These are phyloP conservation scores for cat (Felis catus) DNA, from an alignment of 2,113 vertebrate genomes.

Conservation along the genomic window DNA sequence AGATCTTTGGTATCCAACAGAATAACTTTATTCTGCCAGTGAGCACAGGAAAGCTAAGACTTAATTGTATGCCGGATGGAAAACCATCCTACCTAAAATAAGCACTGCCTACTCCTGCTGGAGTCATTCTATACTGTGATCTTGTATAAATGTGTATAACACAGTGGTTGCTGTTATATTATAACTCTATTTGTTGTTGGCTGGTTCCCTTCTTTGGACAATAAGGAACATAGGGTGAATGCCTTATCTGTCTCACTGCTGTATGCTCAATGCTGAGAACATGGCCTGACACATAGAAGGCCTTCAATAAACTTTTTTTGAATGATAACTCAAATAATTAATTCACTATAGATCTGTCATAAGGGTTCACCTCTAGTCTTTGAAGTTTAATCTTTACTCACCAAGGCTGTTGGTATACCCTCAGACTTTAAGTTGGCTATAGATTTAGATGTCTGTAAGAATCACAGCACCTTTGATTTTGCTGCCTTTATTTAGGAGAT, in stretches of 20 bases:
- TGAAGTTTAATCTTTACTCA: neutral
- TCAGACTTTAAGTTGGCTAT: neutral
- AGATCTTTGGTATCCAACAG: neutral
- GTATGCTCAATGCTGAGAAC: neutral
- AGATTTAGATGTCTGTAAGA: neutral
- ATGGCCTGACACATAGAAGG: neutral
- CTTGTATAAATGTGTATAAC: neutral
- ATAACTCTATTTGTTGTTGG: neutral
- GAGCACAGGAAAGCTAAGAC: neutral
- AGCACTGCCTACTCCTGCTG: fast-evolving
- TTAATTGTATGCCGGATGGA: neutral
- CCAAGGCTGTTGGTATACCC: neutral
- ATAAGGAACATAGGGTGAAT: neutral
- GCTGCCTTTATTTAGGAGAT: neutral
- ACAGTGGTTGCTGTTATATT: neutral
- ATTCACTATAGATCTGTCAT: neutral
- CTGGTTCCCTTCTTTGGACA: neutral
- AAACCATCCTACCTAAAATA: neutral
- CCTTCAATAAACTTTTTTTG: neutral
- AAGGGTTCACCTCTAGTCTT: neutral
- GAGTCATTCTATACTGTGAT: neutral
- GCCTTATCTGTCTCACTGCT: neutral
- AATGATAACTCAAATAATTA: neutral
- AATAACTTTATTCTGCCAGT: neutral
- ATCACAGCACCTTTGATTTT: neutral